Conservation (phyloP, 2,113 vertebrate genomes). For the Nematolebias whitei region DNA sequence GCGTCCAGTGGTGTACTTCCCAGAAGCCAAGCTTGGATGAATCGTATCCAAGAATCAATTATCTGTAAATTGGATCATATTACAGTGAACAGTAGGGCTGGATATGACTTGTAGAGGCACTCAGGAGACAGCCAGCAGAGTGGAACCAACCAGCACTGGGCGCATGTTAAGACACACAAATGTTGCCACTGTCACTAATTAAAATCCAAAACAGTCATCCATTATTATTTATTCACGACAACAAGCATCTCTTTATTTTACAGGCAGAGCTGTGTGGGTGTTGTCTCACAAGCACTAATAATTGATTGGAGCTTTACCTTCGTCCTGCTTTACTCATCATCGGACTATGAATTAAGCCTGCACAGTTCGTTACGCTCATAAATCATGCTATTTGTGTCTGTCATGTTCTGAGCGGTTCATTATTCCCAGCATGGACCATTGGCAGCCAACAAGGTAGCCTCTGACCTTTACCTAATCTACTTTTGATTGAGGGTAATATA, state of each 20-base stretch:
- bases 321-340: slow-evolving; percentile 61
- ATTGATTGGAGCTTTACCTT: slow-evolving; percentile 54
- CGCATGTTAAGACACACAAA: slow-evolving; percentile 41
- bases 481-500: slow-evolving; percentile 59
- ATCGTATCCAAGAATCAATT: slow-evolving; percentile 69
- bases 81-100: slow-evolving; percentile 46
- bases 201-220: slow-evolving; percentile 40
- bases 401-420: slow-evolving; percentile 64
- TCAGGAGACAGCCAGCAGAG: slow-evolving; percentile 33
- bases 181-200: slow-evolving; percentile 47
- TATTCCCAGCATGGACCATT: slow-evolving; percentile 63
- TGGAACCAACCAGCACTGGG: slow-evolving; percentile 36
- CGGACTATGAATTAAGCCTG: slow-evolving; percentile 58
- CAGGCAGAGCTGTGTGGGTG: background rate
- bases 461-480: slow-evolving; percentile 64
- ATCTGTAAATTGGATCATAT: slow-evolving; percentile 49
- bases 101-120: slow-evolving; percentile 27
- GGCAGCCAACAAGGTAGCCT: slow-evolving; percentile 54
- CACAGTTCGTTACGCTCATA: slow-evolving; percentile 41
- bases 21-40: slow-evolving; percentile 55
- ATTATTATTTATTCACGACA: slow-evolving; percentile 31
- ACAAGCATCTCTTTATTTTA: slow-evolving; percentile 25
- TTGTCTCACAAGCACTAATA: slow-evolving; percentile 37
- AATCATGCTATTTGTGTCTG: slow-evolving; percentile 70
- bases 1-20: slow-evolving; percentile 51